A percentile compares a stretch with the other conserved stretches of the same genome.
These are phyloP conservation scores for Cyrtorhinus lividipennis DNA, from an alignment of 1,140 invertebrate species.

Conservation along the genomic window DNA sequence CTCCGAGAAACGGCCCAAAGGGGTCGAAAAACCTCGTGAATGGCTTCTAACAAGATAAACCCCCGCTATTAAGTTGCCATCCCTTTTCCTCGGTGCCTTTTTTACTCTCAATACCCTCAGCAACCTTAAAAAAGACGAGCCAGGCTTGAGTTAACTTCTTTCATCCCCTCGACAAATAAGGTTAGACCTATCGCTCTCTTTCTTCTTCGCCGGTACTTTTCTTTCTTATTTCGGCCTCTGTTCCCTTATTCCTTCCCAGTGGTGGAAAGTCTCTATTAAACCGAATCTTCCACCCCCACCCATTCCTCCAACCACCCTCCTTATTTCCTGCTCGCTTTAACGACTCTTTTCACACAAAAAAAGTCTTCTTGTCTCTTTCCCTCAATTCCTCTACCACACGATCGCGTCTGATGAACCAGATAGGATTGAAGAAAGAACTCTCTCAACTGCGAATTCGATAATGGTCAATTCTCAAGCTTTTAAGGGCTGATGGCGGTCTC, in stretches of 20 bases:
- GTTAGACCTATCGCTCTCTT: constrained; percentile 2
- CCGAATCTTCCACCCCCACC: not conserved
- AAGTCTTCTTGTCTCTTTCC: constrained; percentile 14
- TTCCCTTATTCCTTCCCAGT: not conserved
- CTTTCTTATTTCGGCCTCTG: not conserved
- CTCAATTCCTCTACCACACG: not conserved
- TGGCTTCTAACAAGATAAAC: not conserved
- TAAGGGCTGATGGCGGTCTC: not conserved
- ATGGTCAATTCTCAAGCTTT: not conserved
- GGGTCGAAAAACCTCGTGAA: not conserved
- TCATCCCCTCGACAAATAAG: not conserved
- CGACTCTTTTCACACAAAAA: constrained; percentile 5
- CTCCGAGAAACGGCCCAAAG: not conserved
- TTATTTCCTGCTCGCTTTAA: not conserved
- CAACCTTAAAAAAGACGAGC: not conserved
- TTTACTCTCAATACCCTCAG: too few relatives aligned
- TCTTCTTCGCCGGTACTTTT: not conserved
- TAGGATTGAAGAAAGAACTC: not conserved
- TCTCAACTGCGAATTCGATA: not conserved
- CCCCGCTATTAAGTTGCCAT: not conserved
- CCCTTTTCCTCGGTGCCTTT: not conserved
- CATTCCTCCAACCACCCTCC: not conserved
- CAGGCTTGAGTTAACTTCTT: not conserved
- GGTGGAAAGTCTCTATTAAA: not conserved
- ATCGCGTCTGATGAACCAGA: not conserved